Evolutionary conservation across 2,888 invertebrate genomes (phyloP).

Genomic region (Agrochola macilenta): DNA sequence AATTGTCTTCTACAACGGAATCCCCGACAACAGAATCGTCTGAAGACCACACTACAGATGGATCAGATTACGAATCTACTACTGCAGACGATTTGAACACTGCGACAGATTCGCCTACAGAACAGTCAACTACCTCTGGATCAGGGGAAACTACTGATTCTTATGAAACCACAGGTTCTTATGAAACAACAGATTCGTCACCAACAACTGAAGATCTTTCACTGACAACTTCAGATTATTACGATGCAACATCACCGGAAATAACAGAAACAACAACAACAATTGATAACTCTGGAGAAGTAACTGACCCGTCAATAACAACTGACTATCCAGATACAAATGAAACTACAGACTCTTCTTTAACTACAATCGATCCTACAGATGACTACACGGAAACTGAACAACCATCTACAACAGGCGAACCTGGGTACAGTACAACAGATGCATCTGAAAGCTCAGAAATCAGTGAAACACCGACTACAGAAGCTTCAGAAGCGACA

Average conservation of each 20-base stretch:
- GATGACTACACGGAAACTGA: background rate
- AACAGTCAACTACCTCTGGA: conserved; percentile 3
- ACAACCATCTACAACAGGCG: conserved; percentile 16
- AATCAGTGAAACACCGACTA: conserved; percentile 3
- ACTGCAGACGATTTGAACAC: background rate
- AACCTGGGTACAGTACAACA: background rate
- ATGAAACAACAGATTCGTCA: conserved; percentile 3
- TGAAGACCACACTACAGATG: conserved; percentile 17
- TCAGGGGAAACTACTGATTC: conserved; percentile 13
- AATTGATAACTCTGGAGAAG: conserved; percentile 13
- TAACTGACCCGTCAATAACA: conserved; percentile 6
- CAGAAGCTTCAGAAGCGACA: conserved; percentile 10
- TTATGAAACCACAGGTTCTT: conserved; percentile 1
- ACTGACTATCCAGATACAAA: conserved; percentile 12
- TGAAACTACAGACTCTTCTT: conserved; percentile 6
- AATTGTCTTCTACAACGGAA: conserved; percentile 14
- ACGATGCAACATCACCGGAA: conserved; percentile 9
- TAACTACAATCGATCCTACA: conserved; percentile 10
- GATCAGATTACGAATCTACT: conserved; percentile 13
- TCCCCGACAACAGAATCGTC: conserved; percentile 1
- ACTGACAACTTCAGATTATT: background rate
- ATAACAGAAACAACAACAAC: conserved; percentile 29
- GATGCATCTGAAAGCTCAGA: conserved; percentile 5
- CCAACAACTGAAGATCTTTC: background rate
- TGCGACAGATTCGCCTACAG: conserved; percentile 8